These are phyloP conservation scores for Axinella damicornis DNA, from an alignment of 37 sponge, comb jelly and placozoan species.

Conservation along the genomic window DNA sequence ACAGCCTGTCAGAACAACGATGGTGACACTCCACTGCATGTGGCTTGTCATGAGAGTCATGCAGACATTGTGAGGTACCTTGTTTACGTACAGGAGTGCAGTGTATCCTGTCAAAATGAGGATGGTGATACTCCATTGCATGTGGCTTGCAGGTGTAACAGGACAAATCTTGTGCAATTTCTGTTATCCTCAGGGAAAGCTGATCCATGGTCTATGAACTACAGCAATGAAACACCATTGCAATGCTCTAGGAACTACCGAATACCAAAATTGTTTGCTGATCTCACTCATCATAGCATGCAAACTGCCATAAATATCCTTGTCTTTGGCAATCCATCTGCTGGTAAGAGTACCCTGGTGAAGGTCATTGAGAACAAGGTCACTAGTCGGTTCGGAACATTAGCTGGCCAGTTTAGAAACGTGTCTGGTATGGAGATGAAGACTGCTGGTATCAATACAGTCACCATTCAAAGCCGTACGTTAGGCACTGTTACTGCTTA, in stretches of 20 bases:
- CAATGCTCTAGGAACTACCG: neutral
- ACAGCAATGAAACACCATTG: neutral
- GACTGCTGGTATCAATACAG: slow-evolving; percentile 48
- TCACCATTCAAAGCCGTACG: neutral
- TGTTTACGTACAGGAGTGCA: no score
- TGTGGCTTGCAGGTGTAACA: neutral
- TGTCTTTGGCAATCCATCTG: slow-evolving; percentile 25
- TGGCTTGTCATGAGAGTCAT: no score
- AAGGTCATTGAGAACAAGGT: neutral
- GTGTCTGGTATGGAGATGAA: no score
- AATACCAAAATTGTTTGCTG: no score
- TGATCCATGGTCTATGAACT: neutral
- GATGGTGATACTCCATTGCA: slow-evolving; percentile 3
- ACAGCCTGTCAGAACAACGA: no score
- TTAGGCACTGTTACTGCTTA: slow-evolving; percentile 27
- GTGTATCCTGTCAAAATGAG: no score
- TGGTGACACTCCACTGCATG: no score
- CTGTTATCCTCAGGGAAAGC: neutral
- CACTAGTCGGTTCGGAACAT: no score
- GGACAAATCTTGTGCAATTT: neutral
- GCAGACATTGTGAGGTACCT: no score
- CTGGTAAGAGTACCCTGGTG: slow-evolving; percentile 55
- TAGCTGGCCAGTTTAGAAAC: neutral
- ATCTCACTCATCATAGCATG: neutral
- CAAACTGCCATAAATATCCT: neutral